A percentile compares a stretch with the other conserved stretches of the same genome.
phyloP scores from a whole-genome alignment of 1,140 invertebrate genomes.

The Drosophila kanapiae region DNA sequence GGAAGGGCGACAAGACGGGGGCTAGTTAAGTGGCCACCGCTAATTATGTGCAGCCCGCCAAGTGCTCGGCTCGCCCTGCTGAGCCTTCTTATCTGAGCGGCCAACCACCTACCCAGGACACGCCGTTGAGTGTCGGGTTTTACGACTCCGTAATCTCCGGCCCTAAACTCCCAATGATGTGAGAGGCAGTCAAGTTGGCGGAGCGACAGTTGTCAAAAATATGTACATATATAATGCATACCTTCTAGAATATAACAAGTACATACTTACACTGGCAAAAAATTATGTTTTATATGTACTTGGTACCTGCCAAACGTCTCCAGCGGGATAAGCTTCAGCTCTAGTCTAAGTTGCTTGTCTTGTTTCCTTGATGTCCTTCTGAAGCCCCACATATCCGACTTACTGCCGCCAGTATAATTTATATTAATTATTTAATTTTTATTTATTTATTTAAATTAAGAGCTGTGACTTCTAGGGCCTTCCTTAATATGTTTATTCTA shows the following conservation, averaged over 20 bases:
- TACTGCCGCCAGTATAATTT: too few relatives aligned
- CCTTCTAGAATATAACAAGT: conserved; percentile 32
- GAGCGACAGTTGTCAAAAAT: conserved; percentile 60
- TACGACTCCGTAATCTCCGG: conserved; percentile 69
- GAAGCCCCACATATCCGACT: too few relatives aligned
- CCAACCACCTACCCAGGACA: conserved; percentile 26
- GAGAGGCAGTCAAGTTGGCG: conserved; percentile 45
- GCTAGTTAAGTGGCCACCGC: conserved; percentile 66
- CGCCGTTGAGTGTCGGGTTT: conserved; percentile 52
- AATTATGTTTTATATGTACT: neutral
- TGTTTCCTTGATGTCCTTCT: too few relatives aligned
- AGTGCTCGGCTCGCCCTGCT: conserved; percentile 40
- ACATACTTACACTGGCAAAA: neutral
- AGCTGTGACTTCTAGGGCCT: too few relatives aligned
- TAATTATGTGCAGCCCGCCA: conserved; percentile 76
- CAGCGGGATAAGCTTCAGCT: too few relatives aligned
- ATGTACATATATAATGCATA: conserved; percentile 45
- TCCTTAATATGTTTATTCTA: too few relatives aligned
- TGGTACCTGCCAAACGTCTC: too few relatives aligned
- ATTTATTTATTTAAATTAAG: too few relatives aligned
- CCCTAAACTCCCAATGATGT: conserved; percentile 63
- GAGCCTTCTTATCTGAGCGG: conserved; percentile 49
- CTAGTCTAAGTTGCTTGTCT: too few relatives aligned
- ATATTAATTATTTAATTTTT: too few relatives aligned
- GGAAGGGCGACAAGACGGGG: neutral